Conservation (phyloP, 2,797 vertebrate species). For the Chaenodraco wilsoni region DNA sequence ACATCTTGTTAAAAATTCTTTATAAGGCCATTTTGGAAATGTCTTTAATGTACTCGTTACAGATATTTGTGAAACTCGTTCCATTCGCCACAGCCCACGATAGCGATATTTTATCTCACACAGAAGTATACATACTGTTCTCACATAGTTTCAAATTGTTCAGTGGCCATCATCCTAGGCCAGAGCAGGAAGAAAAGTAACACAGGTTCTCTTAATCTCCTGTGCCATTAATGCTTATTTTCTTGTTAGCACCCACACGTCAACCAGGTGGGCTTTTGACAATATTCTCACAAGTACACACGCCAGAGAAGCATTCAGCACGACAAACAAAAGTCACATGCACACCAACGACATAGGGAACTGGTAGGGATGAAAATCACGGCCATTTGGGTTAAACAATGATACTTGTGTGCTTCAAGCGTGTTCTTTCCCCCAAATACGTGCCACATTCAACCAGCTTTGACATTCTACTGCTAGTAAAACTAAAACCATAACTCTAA, state of each 20-base stretch:
- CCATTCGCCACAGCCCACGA: conserved; percentile 74
- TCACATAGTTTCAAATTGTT: conserved; percentile 63
- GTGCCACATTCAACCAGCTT: conserved; percentile 54
- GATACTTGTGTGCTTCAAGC: conserved; percentile 58
- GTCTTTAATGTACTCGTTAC: conserved; percentile 74
- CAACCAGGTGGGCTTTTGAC: conserved; percentile 49
- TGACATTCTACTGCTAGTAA: conserved; percentile 46
- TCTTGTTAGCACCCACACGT: conserved; percentile 52
- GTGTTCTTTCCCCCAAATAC: conserved; percentile 32
- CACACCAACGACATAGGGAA: conserved; percentile 58
- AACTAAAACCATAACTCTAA: conserved; percentile 41
- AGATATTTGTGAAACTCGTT: conserved; percentile 77
- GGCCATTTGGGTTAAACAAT: conserved; percentile 39
- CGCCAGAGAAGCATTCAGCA: conserved; percentile 67
- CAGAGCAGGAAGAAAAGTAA: conserved; percentile 54
- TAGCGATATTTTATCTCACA: conserved; percentile 72
- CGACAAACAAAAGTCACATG: conserved; percentile 65
- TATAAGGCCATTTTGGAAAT: conserved; percentile 85
- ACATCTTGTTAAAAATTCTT: conserved; percentile 83
- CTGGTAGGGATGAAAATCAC: conserved; percentile 50
- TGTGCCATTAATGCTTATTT: conserved; percentile 66
- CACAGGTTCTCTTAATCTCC: conserved; percentile 54
- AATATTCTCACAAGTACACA: conserved; percentile 64
- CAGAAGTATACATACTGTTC: conserved; percentile 58
- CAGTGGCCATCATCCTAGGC: conserved; percentile 51